Percentiles rank a stretch among this genome's conserved stretches.
These are phyloP conservation scores for Incurvaria masculella DNA, from an alignment of 2,888 invertebrate genomes.

Conservation along the genomic window DNA sequence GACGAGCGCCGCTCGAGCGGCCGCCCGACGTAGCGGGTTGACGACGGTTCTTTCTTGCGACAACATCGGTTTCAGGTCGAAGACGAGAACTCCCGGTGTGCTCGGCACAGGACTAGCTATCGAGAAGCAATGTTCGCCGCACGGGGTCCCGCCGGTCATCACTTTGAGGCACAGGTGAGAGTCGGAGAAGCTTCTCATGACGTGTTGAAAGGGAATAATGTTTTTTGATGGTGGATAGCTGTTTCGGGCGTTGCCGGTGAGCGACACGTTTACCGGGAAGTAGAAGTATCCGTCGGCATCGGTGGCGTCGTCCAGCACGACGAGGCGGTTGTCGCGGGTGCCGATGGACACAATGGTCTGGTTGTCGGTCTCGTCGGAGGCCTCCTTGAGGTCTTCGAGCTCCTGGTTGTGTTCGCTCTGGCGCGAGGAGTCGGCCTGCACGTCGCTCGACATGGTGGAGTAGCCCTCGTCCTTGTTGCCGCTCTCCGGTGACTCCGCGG, in stretches of 20 bases:
- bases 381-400: constrained; percentile 70
- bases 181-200: constrained; percentile 72
- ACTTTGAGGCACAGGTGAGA: constrained; percentile 71
- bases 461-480: constrained; percentile 79
- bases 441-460: constrained; percentile 81
- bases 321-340: constrained; percentile 46
- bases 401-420: constrained; percentile 59
- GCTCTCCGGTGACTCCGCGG: constrained; percentile 72
- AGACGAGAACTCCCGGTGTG: constrained; percentile 57
- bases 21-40: constrained; percentile 55
- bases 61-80: constrained; percentile 51
- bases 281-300: constrained; percentile 64
- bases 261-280: constrained; percentile 63
- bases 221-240: constrained; percentile 71
- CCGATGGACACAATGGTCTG: constrained; percentile 53
- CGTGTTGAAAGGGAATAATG: constrained; percentile 67
- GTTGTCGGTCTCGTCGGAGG: constrained; percentile 68
- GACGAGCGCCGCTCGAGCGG: constrained; percentile 44
- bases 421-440: constrained; percentile 66
- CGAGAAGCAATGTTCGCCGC: constrained; percentile 39
- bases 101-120: constrained; percentile 58
- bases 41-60: constrained; percentile 42
- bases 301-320: constrained; percentile 55
- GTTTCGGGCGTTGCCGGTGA: constrained; percentile 61
- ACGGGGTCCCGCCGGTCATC: constrained; percentile 57